These are phyloP conservation scores for Meandrina meandrites DNA, from an alignment of 92 coral and sea anemone species.

Conservation along the genomic window DNA sequence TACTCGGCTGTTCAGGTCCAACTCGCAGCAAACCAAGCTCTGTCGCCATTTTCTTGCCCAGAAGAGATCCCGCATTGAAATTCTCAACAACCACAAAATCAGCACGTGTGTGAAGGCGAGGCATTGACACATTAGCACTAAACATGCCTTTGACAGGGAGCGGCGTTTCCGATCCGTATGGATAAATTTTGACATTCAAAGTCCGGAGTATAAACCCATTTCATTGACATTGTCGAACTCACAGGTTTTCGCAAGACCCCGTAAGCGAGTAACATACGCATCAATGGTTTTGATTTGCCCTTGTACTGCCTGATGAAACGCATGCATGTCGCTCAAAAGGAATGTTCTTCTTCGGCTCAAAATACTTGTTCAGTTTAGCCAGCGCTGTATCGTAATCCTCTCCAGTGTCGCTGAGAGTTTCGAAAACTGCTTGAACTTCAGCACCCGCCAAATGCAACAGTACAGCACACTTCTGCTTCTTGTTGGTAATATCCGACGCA, in stretches of 20 bases:
- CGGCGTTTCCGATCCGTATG: constrained; percentile 39
- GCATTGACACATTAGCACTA: not conserved
- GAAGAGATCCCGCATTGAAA: no score
- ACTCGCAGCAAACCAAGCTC: no score
- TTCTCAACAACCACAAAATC: no score
- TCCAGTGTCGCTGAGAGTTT: constrained; percentile 60
- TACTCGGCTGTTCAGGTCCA: no score
- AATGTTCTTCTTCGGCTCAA: no score
- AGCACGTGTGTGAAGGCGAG: no score
- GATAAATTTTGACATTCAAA: constrained; percentile 41
- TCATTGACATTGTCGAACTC: constrained; percentile 43
- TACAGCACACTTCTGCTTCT: constrained; percentile 52
- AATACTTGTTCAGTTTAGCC: constrained; percentile 47
- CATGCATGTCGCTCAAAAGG: constrained; percentile 45
- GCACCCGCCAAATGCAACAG: constrained; percentile 52
- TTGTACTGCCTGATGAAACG: constrained; percentile 50
- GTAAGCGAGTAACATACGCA: constrained; percentile 47
- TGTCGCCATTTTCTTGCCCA: no score
- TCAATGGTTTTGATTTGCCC: constrained; percentile 43
- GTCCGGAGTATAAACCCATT: constrained; percentile 33
- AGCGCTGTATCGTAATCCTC: constrained; percentile 49
- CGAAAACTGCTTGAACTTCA: constrained; percentile 56
- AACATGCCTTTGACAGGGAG: constrained; percentile 32
- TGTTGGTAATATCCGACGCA: constrained; percentile 47
- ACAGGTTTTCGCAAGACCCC: constrained; percentile 39